Conservation (phyloP, 2,797 vertebrate species). For the Pygocentrus nattereri region DNA sequence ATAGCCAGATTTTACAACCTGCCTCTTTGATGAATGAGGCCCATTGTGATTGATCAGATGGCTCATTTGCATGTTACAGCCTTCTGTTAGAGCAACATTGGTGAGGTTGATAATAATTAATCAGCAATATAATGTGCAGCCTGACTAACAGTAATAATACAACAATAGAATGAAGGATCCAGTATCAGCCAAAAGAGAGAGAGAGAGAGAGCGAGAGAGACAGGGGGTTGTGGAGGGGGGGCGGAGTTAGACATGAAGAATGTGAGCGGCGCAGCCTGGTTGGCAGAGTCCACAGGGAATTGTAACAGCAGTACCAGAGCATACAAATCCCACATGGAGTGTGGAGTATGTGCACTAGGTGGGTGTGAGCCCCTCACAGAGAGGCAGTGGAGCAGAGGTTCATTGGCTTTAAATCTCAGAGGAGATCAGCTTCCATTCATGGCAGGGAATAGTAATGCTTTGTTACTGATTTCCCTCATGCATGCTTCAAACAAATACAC, state of each 20-base stretch:
- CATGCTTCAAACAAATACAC: not conserved
- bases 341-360: not conserved
- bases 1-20: too few species aligned
- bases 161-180: not conserved
- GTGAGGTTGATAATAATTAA: too few species aligned
- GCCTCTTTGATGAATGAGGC: too few species aligned
- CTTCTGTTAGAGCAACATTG: too few species aligned
- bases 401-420: not conserved
- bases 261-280: not conserved
- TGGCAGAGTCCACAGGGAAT: constrained; percentile 2
- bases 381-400: not conserved
- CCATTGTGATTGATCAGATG: too few species aligned
- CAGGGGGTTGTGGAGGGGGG: not conserved
- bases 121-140: too few species aligned
- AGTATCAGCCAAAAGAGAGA: not conserved
- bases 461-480: not conserved
- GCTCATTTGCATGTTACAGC: too few species aligned
- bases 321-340: not conserved
- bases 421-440: not conserved
- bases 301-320: not conserved
- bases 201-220: not conserved
- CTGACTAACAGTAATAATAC: too few species aligned
- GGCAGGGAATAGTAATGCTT: not conserved
- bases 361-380: not conserved
- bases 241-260: not conserved